Percentiles rank a stretch among this genome's conserved stretches.
Conservation (phyloP, 2,888 invertebrate species). For the Euzophera pinguis region DNA sequence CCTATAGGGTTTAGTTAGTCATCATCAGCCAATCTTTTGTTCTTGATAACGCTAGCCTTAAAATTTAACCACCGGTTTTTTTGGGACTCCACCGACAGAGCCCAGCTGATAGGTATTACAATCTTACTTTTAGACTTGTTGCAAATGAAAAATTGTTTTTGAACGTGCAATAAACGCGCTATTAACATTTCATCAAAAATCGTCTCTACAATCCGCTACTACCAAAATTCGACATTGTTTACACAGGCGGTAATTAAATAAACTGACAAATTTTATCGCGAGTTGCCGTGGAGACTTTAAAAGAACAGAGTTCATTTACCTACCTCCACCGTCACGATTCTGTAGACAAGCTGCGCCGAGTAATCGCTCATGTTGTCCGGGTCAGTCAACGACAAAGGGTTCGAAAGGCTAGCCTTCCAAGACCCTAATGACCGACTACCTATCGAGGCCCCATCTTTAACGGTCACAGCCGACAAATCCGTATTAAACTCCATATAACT, state of each 20-base stretch:
- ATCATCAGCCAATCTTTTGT: too few species aligned
- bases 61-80: too few species aligned
- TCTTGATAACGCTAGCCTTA: too few species aligned
- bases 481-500: conserved; percentile 88
- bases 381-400: conserved; percentile 82
- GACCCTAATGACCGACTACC: conserved; percentile 85
- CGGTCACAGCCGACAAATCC: conserved; percentile 84
- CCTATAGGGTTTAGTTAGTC: background rate
- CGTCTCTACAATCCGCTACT: background rate
- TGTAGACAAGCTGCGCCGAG: conserved; percentile 90
- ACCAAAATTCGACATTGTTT: conserved; percentile 37
- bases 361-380: conserved; percentile 85
- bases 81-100: too few species aligned
- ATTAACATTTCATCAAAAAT: background rate
- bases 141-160: too few species aligned
- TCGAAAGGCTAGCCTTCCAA: conserved; percentile 88
- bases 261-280: conserved; percentile 53
- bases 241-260: conserved; percentile 54
- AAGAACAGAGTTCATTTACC: conserved; percentile 64
- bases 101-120: too few species aligned
- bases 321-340: conserved; percentile 91
- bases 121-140: too few species aligned
- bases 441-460: conserved; percentile 86
- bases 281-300: conserved; percentile 45
- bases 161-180: too few species aligned